Conservation (phyloP, 1,140 invertebrate genomes). For the Chelonus insularis region DNA sequence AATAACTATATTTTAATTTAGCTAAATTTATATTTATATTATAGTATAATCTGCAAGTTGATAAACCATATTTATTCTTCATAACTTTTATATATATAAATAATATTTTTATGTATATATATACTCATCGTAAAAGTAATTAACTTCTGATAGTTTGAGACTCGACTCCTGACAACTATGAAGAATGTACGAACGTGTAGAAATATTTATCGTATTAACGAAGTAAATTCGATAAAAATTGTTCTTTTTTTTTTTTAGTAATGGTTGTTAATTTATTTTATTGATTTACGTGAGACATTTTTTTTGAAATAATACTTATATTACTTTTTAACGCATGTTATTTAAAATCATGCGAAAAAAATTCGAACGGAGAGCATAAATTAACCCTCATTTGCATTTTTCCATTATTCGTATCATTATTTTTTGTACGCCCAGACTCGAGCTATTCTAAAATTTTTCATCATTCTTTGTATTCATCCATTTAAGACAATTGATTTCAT, state of each 20-base stretch:
- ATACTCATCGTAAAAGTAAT: conserved; percentile 45
- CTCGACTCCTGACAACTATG: conserved; percentile 35
- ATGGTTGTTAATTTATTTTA: conserved; percentile 6
- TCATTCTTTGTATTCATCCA: too few species aligned
- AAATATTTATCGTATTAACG: conserved; percentile 56
- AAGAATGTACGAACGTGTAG: conserved; percentile 60
- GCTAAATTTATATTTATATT: conserved; percentile 35
- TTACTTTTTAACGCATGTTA: too few species aligned
- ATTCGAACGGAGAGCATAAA: too few species aligned
- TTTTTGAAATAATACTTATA: too few species aligned
- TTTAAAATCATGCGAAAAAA: too few species aligned
- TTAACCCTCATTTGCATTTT: too few species aligned
- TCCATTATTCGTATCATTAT: too few species aligned
- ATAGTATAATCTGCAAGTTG: conserved; percentile 40
- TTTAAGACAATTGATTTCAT: too few species aligned
- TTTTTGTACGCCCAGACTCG: too few species aligned
- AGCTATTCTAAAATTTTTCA: too few species aligned
- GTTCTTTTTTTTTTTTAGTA: conserved; percentile 9
- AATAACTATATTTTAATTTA: conserved; percentile 56
- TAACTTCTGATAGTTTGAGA: conserved; percentile 33
- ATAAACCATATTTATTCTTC: conserved; percentile 42
- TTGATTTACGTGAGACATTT: too few species aligned
- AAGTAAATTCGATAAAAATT: conserved; percentile 58
- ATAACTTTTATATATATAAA: conserved; percentile 36
- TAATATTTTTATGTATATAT: conserved; percentile 42